A percentile compares a stretch with the other conserved stretches of the same genome.
Conservation (phyloP, 2,888 invertebrate species). For the Erannis defoliaria region DNA sequence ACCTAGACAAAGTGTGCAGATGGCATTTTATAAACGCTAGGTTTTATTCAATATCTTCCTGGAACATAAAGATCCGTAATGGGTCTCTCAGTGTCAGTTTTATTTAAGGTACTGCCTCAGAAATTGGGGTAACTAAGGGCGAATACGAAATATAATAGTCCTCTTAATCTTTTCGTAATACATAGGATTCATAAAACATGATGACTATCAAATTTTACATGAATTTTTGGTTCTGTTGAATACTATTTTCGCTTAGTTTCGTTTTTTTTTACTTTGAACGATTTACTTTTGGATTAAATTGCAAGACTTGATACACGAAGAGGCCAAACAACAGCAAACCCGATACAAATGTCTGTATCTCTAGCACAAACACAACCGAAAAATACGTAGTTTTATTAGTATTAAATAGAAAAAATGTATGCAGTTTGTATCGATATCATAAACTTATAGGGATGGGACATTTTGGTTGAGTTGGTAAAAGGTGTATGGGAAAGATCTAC, state of each 20-base stretch:
- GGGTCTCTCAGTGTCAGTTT: conserved; percentile 16
- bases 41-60: conserved; percentile 13
- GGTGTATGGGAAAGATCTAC: too few species aligned
- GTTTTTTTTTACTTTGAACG: too few species aligned
- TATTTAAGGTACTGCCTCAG: conserved; percentile 9
- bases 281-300: too few species aligned
- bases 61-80: conserved; percentile 18
- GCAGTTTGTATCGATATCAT: too few species aligned
- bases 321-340: too few species aligned
- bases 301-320: too few species aligned
- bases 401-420: too few species aligned
- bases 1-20: not conserved
- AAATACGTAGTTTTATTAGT: too few species aligned
- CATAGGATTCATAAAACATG: conserved; percentile 10
- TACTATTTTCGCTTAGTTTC: not conserved
- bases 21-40: not conserved
- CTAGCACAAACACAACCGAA: too few species aligned
- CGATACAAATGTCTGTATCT: too few species aligned
- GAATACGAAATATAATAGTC: conserved; percentile 23
- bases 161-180: conserved; percentile 13
- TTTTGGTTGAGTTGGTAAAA: too few species aligned
- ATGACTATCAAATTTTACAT: conserved; percentile 5
- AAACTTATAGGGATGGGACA: too few species aligned
- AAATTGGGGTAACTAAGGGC: conserved; percentile 23
- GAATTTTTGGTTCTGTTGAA: not conserved